Evolutionary conservation across 2,113 vertebrate species (phyloP), one percentile per base, ranked within the genome.

Genomic region (Rhea pennata): DNA sequence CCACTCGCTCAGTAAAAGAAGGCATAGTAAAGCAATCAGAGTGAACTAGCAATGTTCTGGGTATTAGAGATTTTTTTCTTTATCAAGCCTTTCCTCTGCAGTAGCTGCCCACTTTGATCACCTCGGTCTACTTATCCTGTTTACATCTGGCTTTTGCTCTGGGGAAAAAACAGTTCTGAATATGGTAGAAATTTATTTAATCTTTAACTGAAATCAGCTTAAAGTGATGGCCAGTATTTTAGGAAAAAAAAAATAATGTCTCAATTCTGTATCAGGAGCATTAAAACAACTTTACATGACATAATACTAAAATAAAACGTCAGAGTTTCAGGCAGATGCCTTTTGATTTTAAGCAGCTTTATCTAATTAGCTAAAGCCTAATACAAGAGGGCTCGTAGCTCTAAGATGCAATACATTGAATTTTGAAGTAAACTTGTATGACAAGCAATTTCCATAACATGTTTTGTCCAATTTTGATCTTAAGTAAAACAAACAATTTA

Each of bases 341-440:
- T 87, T 94, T 80, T 73, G 53, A 89, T 81, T 89, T 95, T 80
- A 90, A 81, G 46, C 54, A 87, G 48, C 14, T 89, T 94, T 91
- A 65, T 88, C 94, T 95, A 91, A 91, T 96, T 95, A 94, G 64
- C 53, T 85, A 54, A 82, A 94, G 56, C 53, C 79, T 80, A 61
- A 71, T 79, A 53, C 71, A 91, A 72, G 44, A 78, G 51, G 51
- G 40, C 61, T 92, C 20, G 40, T 78, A 76, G 70, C 91, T 94
- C 27, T 94, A 74, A 72, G 48, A 78, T 64, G 81, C 50, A 61
- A n/a, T 9, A 83, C 24, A 51, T 94, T 83, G 78, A 66, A 83
- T 93, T 50, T 15, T 53, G 12, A 91, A 92, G 58, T 94, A 92
- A 88, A 51, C 33, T 92, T 85, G 23, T 73, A 67, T 95, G 80